A percentile compares a stretch with the other conserved stretches of the same genome.
Conservation (phyloP, 1,140 invertebrate genomes). For the Drosophila elegans region DNA sequence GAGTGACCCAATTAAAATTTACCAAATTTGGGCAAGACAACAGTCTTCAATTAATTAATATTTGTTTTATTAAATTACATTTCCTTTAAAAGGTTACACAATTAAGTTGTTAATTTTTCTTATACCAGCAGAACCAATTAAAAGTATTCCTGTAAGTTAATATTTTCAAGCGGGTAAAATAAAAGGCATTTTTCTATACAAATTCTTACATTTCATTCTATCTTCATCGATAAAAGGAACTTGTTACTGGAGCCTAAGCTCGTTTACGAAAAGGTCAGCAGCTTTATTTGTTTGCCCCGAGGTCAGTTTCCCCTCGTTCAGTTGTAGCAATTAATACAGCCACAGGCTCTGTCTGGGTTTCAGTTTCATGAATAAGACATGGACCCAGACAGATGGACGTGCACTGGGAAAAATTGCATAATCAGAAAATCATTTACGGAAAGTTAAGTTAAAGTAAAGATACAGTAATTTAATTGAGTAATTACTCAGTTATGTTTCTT, state of each 20-base stretch:
- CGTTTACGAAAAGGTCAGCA: slow-evolving; percentile 24
- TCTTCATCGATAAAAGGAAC: slow-evolving; percentile 13
- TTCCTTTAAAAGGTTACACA: too few relatives aligned
- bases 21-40: not conserved
- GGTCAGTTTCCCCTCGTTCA: slow-evolving; percentile 25
- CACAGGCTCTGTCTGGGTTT: slow-evolving; percentile 45
- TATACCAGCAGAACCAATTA: too few relatives aligned
- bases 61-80: not conserved
- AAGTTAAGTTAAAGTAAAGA: too few relatives aligned
- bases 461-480: too few relatives aligned
- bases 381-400: slow-evolving; percentile 10
- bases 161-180: not conserved
- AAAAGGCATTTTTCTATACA: too few relatives aligned
- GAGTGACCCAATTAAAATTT: not conserved
- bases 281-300: slow-evolving; percentile 29
- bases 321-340: slow-evolving; percentile 42
- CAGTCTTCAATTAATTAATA: not conserved
- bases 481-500: too few relatives aligned
- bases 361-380: slow-evolving; percentile 38
- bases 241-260: slow-evolving; percentile 14
- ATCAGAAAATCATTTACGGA: too few relatives aligned
- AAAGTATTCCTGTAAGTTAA: not conserved
- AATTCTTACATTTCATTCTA: not conserved
- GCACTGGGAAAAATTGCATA: slow-evolving; percentile 7
- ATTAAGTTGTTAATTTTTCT: not conserved